Evolutionary conservation across 2,113 vertebrate genomes (phyloP).

Genomic region (Cyanoderma ruficeps): DNA sequence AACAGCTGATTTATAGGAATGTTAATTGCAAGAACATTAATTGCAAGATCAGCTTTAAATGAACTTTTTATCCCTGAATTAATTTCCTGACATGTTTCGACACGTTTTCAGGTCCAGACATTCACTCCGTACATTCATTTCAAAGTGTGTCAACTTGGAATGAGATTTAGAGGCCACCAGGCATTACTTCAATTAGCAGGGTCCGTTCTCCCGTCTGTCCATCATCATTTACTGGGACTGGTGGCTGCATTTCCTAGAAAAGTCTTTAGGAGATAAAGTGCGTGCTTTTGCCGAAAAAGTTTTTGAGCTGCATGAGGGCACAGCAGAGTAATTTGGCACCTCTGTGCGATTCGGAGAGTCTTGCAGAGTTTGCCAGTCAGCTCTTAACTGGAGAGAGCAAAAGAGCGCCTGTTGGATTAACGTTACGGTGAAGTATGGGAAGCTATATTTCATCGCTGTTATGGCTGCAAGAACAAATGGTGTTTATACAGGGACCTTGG

Average conservation of each 20-base stretch:
- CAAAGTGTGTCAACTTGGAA: constrained; percentile 53
- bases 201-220: constrained; percentile 1
- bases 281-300: constrained; percentile 21
- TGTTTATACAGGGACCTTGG: constrained; percentile 84
- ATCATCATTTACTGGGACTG: constrained; percentile 19
- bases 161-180: constrained; percentile 46
- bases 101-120: constrained; percentile 50
- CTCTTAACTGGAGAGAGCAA: constrained; percentile 47
- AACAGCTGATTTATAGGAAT: constrained; percentile 63
- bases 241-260: constrained; percentile 39
- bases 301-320: constrained; percentile 32
- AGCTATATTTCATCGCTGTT: constrained; percentile 81
- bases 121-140: constrained; percentile 48
- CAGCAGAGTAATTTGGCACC: constrained; percentile 52
- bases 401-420: constrained; percentile 67
- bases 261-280: constrained; percentile 44
- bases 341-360: not conserved
- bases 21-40: constrained; percentile 67
- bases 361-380: constrained; percentile 42
- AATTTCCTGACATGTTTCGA: constrained; percentile 60
- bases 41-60: constrained; percentile 64
- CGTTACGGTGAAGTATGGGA: constrained; percentile 75
- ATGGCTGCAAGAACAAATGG: constrained; percentile 81
- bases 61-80: constrained; percentile 61
- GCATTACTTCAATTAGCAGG: constrained; percentile 15